Evolutionary conservation across 92 coral and sea anemone species (phyloP).

Genomic region (Scolanthus callimorphus): DNA sequence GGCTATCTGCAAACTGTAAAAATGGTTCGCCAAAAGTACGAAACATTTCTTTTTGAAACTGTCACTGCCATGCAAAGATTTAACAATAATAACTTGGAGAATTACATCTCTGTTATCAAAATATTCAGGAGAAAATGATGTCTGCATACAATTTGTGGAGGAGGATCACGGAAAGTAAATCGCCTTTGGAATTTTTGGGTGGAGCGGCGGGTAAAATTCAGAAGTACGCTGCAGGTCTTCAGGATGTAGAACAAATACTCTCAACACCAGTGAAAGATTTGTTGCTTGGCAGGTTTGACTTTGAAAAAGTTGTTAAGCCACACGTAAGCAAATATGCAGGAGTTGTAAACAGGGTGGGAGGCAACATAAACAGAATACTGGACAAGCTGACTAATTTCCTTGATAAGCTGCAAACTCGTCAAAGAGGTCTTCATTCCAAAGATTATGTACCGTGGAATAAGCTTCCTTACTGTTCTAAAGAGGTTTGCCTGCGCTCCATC

Average conservation of each 20-base stretch:
- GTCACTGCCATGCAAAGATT: conserved; percentile 51
- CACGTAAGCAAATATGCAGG: conserved; percentile 24
- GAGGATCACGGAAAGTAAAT: conserved; percentile 26
- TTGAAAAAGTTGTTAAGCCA: conserved; percentile 46
- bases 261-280: conserved; percentile 44
- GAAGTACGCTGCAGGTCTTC: conserved; percentile 36
- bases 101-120: conserved; percentile 32
- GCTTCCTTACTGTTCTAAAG: conserved; percentile 58
- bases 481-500: conserved; percentile 56
- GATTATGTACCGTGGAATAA: conserved; percentile 60
- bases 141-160: conserved; percentile 42
- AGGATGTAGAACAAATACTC: conserved; percentile 19
- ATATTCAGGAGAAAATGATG: conserved; percentile 27
- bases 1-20: conserved; percentile 39
- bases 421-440: conserved; percentile 58
- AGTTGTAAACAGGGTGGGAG: conserved; percentile 26
- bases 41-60: conserved; percentile 27
- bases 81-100: conserved; percentile 40
- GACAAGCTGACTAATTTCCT: conserved; percentile 51
- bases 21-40: conserved; percentile 20
- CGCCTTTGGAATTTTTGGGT: conserved; percentile 44
- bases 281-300: conserved; percentile 27
- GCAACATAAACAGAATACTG: conserved; percentile 46
- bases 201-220: conserved; percentile 21
- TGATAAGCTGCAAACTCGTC: conserved; percentile 53